Evolutionary conservation across 37 sponge, comb jelly and placozoan genomes (phyloP).

Genomic region (Amphimedon queenslandica): DNA sequence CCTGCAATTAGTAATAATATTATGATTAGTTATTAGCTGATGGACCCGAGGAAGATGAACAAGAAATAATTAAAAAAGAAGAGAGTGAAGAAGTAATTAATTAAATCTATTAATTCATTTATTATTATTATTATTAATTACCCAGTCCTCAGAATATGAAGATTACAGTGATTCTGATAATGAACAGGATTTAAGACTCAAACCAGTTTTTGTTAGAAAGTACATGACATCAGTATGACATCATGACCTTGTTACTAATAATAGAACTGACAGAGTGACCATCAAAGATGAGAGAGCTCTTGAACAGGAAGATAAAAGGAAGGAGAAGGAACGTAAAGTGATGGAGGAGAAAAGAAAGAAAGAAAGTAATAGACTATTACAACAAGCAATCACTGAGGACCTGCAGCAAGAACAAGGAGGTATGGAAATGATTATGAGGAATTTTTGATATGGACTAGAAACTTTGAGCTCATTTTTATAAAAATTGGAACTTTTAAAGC

Average conservation of each 20-base stretch:
- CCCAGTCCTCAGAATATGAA: conserved; percentile 85
- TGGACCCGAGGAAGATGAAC: neutral
- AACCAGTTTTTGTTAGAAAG: conserved; percentile 96
- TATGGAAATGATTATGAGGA: conserved; percentile 31
- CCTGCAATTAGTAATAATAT: too few relatives aligned
- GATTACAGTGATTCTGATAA: conserved; percentile 95
- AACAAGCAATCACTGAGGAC: neutral
- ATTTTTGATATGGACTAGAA: too few relatives aligned
- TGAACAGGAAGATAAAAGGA: conserved; percentile 41
- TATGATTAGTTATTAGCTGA: neutral
- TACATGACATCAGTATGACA: conserved; percentile 6
- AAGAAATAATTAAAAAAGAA: conserved; percentile 22
- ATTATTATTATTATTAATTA: neutral
- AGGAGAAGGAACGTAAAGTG: conserved; percentile 45
- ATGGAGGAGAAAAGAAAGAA: conserved; percentile 51
- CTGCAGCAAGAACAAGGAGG: conserved; percentile 21
- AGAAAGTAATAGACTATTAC: conserved; percentile 18
- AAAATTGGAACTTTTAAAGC: too few relatives aligned
- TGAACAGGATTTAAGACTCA: conserved; percentile 87
- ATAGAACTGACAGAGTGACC: conserved; percentile 69
- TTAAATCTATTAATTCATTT: neutral
- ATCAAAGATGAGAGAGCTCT: conserved; percentile 41
- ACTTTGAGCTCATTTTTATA: too few relatives aligned
- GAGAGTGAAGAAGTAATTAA: conserved; percentile 30
- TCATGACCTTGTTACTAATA: neutral